phyloP scores from a whole-genome alignment of 2,797 vertebrate genomes.

The Trematomus bernacchii region DNA sequence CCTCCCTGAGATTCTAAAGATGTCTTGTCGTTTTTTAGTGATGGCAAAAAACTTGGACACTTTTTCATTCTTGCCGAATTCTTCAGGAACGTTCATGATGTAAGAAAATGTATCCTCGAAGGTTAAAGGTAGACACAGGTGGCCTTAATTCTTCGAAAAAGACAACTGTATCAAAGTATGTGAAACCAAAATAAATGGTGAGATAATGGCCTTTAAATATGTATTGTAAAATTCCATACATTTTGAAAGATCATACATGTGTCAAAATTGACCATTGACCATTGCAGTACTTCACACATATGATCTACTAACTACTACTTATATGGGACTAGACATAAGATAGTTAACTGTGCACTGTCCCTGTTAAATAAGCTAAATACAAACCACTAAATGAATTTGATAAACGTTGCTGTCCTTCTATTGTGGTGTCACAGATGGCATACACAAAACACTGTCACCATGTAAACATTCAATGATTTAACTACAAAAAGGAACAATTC shows the following conservation, averaged over 20 bases:
- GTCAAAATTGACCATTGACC: no score
- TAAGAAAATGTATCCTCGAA: background rate
- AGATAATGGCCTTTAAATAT: no score
- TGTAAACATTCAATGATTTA: background rate
- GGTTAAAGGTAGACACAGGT: background rate
- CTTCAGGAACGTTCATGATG: background rate
- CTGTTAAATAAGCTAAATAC: no score
- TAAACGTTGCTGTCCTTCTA: background rate
- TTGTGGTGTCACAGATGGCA: background rate
- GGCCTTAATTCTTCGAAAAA: no score
- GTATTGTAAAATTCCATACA: no score
- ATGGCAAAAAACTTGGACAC: slow-evolving; percentile 1
- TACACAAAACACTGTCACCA: background rate
- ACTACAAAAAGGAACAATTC: background rate
- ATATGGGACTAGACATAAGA: no score
- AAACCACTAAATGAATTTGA: background rate
- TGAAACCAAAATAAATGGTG: no score
- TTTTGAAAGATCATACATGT: no score
- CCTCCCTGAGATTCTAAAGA: background rate
- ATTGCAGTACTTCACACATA: no score
- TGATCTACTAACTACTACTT: no score
- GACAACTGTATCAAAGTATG: no score
- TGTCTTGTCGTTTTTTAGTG: background rate
- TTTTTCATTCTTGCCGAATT: background rate
- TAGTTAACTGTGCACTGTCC: no score